Evolutionary conservation across 2,888 invertebrate genomes (phyloP), one percentile per base, ranked within the genome.

Genomic region (Synergus umbraculus): DNA sequence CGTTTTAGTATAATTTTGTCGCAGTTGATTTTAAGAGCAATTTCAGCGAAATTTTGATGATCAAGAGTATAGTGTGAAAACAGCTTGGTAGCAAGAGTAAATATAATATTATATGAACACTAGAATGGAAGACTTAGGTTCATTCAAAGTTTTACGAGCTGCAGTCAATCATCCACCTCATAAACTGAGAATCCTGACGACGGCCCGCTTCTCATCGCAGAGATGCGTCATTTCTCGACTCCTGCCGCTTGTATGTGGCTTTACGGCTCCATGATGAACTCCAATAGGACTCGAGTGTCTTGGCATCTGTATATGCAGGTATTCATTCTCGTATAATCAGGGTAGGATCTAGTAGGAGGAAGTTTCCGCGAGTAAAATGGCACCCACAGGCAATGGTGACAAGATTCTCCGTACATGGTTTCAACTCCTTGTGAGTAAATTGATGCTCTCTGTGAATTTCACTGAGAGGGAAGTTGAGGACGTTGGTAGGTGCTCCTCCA

Each of bases 361-460:
- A 63, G 64, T 77, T 63, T 41, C 43, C 13, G 5, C 13, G 65
- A 43, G 73, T 18, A 22, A 66, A 67, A 65, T 46, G 12, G 76
- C 54, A 73, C 41, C 54, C 63, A 43, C 64, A 73, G 76, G 41
- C 41, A 8, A 73, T 54, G 54, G 15, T 73, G 54, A 73, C 54
- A 49, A 58, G 37, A 73, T 77, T 78, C 67, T 78, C 67, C 76
- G 10, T 73, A 5, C 54, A 54, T n/a, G n/a, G 37, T 10, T 73
- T 10, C n/a, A 54, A 54, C 64, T 73, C 22, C 49, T 49, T 76
- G 66, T 49, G 49, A 77, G 41, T 66, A 76, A 80, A 77, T 78
- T 80, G 80, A 78, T 82, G 80, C 78, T 82, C 77, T 82, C 65
- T 64, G 76, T 78, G 79, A 76, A 65, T 69, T 49, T 18, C 29